Conservation (phyloP, 2,113 vertebrate species). For the Gavia stellata region DNA sequence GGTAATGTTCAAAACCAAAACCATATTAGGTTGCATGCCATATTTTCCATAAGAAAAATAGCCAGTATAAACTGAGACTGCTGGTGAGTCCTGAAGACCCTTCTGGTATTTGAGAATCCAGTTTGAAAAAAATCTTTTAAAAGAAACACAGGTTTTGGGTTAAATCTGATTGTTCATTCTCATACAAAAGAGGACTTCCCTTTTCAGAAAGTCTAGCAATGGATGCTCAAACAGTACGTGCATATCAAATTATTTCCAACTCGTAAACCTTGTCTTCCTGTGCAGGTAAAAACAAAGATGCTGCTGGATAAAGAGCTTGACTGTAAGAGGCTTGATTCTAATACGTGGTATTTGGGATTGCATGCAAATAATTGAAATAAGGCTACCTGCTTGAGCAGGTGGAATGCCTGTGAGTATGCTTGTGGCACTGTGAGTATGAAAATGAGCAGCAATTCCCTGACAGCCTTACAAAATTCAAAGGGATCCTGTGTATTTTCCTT, state of each 20-base stretch:
- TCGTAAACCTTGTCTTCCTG: fast-evolving
- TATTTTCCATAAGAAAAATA: neutral
- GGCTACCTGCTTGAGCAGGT: neutral
- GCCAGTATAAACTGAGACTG: neutral
- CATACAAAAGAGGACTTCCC: neutral
- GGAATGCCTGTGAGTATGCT: neutral
- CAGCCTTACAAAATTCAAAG: neutral
- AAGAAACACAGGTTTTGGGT: neutral
- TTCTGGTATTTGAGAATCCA: neutral
- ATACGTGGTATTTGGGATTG: neutral
- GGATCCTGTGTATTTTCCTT: neutral
- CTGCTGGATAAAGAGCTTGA: neutral
- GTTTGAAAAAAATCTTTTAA: neutral
- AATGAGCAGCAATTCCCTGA: neutral
- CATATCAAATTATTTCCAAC: neutral
- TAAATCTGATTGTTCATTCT: neutral
- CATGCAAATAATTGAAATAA: neutral
- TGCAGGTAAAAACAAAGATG: neutral
- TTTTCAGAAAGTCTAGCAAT: neutral
- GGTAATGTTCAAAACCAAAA: neutral
- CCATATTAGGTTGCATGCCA: fast-evolving
- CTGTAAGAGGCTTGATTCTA: neutral
- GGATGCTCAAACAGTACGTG: neutral
- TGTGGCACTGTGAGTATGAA: neutral
- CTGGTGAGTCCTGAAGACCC: neutral